These are phyloP conservation scores for Asobara japonica DNA, from an alignment of 1,140 invertebrate species.

Conservation along the genomic window DNA sequence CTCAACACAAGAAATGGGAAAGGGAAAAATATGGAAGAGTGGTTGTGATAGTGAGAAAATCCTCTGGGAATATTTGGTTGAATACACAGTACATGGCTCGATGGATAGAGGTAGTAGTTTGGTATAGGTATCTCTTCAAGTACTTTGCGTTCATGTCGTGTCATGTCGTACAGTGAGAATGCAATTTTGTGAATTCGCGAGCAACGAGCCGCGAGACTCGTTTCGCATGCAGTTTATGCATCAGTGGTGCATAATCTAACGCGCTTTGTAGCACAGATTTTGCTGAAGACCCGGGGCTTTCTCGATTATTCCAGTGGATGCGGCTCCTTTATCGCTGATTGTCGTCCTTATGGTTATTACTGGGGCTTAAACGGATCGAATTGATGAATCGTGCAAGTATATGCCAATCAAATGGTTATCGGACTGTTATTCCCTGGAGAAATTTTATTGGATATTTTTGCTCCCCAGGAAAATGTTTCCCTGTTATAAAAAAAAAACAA, in stretches of 20 bases:
- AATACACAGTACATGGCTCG: slow-evolving; percentile 4
- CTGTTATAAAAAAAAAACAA: no score
- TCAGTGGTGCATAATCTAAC: slow-evolving; percentile 29
- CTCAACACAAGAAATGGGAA: not conserved
- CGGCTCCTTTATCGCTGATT: not conserved
- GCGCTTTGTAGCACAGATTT: not conserved
- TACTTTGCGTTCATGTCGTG: slow-evolving; percentile 21
- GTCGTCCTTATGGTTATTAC: not conserved
- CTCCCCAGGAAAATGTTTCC: no score
- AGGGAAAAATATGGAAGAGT: not conserved
- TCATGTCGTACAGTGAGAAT: slow-evolving; percentile 32
- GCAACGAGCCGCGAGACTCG: slow-evolving; percentile 29
- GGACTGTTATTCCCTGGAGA: no score
- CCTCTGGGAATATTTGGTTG: slow-evolving; percentile 24
- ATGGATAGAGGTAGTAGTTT: not conserved
- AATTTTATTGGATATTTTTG: no score
- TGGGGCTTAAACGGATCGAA: no score
- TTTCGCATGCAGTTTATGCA: slow-evolving; percentile 34
- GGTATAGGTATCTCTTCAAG: slow-evolving; percentile 14
- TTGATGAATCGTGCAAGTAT: no score
- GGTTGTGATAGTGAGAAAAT: not conserved
- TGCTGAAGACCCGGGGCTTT: not conserved
- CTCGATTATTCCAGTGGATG: not conserved
- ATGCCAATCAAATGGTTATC: no score
- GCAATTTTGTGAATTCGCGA: slow-evolving; percentile 32